Conservation (phyloP, 2,113 vertebrate species). For the Parus major region DNA sequence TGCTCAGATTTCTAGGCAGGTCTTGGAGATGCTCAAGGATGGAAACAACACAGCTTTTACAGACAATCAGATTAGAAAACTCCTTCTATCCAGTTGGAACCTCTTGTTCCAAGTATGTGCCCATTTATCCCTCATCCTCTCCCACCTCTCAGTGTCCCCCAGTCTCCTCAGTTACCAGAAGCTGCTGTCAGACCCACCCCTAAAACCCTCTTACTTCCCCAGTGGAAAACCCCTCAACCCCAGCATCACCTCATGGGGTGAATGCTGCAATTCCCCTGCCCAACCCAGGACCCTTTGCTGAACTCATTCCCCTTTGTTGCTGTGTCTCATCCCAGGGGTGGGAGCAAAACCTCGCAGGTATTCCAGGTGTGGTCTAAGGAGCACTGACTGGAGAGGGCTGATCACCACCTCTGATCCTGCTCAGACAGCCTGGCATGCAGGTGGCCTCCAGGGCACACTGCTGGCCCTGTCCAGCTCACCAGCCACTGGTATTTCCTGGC, state of each 20-base stretch:
- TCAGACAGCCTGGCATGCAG: rapidly evolving
- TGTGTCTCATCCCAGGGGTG: rapidly evolving
- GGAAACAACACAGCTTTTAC: neutral
- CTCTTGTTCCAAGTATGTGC: neutral
- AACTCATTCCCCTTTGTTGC: rapidly evolving
- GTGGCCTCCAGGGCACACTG: neutral
- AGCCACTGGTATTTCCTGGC: neutral
- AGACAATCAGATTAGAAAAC: neutral
- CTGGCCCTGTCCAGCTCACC: neutral
- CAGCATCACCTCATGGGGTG: rapidly evolving
- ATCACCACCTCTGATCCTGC: neutral
- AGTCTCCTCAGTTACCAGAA: neutral
- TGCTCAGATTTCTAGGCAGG: neutral
- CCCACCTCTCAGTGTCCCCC: neutral
- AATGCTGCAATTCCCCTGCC: neutral
- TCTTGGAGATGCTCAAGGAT: neutral
- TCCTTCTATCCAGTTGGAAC: neutral
- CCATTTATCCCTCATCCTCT: neutral
- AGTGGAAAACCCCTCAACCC: neutral
- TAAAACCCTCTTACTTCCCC: neutral
- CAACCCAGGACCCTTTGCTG: rapidly evolving
- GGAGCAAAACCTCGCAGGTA: neutral
- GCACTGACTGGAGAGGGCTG: neutral
- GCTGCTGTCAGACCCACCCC: neutral
- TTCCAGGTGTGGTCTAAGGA: neutral